Evolutionary conservation across 1,140 invertebrate species (phyloP).

Genomic region (Papilio helenus): DNA sequence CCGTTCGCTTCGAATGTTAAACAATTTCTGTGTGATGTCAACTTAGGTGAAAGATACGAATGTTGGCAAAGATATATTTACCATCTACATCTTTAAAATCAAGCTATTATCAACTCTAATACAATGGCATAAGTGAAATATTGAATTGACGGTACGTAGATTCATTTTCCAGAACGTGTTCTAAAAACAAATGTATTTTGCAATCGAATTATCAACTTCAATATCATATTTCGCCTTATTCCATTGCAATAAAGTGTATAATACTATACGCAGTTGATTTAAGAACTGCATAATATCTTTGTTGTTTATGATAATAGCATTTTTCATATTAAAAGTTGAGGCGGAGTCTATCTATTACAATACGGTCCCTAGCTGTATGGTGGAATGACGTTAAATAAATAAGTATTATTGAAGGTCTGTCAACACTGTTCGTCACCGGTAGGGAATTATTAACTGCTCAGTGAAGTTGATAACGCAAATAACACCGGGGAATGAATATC

Average conservation of each 20-base stretch:
- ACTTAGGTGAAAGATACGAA: constrained; percentile 66
- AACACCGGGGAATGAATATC: background rate
- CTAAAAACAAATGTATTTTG: constrained; percentile 8
- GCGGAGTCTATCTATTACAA: constrained; percentile 40
- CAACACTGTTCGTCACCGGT: constrained; percentile 4
- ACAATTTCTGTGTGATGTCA: constrained; percentile 76
- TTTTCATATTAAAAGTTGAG: constrained; percentile 81
- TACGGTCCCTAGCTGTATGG: constrained; percentile 30
- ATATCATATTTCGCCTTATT: constrained; percentile 43
- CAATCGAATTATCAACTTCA: background rate
- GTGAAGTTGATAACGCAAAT: constrained; percentile 1
- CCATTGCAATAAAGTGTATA: constrained; percentile 44
- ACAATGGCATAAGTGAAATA: constrained; percentile 32
- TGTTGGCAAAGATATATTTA: constrained; percentile 43
- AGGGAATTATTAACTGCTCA: background rate
- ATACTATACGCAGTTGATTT: constrained; percentile 29
- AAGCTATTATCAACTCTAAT: constrained; percentile 46
- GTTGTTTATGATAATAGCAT: constrained; percentile 74
- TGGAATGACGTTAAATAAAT: constrained; percentile 38
- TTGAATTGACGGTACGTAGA: constrained; percentile 18
- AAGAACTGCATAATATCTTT: constrained; percentile 41
- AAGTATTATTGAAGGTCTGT: constrained; percentile 31
- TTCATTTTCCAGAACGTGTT: background rate
- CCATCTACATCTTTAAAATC: constrained; percentile 20
- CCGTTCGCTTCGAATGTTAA: constrained; percentile 71